These are phyloP conservation scores for Synanthedon formicaeformis DNA, from an alignment of 2,888 invertebrate genomes.

Conservation along the genomic window DNA sequence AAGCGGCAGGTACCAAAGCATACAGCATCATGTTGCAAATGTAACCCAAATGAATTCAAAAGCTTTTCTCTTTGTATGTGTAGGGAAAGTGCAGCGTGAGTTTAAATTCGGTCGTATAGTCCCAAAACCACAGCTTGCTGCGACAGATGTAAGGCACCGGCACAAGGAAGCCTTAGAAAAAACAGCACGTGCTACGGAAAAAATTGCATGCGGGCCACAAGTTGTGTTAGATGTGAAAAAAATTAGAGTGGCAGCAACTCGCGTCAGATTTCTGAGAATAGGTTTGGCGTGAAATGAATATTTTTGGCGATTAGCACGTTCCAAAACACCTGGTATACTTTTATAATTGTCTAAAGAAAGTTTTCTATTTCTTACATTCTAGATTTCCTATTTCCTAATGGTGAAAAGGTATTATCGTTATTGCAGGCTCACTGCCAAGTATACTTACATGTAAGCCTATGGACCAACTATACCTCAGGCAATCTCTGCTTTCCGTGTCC, in stretches of 20 bases:
- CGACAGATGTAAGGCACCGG: conserved; percentile 60
- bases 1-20: conserved; percentile 49
- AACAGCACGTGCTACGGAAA: conserved; percentile 60
- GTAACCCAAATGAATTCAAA: conserved; percentile 20
- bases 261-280: conserved; percentile 39
- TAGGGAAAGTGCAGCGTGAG: conserved; percentile 1
- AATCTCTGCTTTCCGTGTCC: too few relatives aligned
- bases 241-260: conserved; percentile 26
- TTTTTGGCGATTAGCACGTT: conserved; percentile 26
- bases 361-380: neutral
- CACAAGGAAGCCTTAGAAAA: conserved; percentile 55
- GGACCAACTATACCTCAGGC: too few relatives aligned
- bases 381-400: neutral
- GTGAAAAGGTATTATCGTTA: neutral
- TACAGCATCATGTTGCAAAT: conserved; percentile 63
- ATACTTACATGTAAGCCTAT: too few relatives aligned
- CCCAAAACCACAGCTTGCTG: conserved; percentile 57
- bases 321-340: conserved; percentile 21
- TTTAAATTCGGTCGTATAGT: conserved; percentile 23
- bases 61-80: conserved; percentile 2
- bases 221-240: conserved; percentile 46
- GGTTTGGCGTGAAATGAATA: conserved; percentile 38
- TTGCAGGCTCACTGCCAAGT: too few relatives aligned
- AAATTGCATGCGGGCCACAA: conserved; percentile 64
- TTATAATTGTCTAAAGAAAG: neutral